Evolutionary conservation across 2,113 vertebrate genomes (phyloP), one percentile per base, ranked within the genome.

Genomic region (Cyprinodon tularosa): DNA sequence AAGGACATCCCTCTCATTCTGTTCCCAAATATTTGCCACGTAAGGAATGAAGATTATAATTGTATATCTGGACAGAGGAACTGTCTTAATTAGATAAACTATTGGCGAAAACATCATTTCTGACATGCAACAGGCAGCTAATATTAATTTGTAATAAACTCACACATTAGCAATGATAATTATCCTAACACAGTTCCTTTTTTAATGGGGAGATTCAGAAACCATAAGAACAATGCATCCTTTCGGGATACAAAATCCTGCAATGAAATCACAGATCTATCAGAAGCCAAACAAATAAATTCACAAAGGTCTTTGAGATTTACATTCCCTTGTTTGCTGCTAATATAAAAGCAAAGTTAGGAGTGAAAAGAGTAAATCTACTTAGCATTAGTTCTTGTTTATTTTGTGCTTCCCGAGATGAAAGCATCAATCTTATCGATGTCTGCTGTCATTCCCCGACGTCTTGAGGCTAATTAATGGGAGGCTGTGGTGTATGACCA

Each of bases 381-480:
- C 71, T 50, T 68, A 73, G 83, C 77, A 76, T 80, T 70, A 20
- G 38, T 40, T 40, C 69, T 68, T 70, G 68, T 60, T 20, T 77
- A 22, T 71, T 36, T 38, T 53, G n/a, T 53, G n/a, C 6, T 76
- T 62, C 17, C 67, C 12, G 0, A 61, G 6, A 9, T 84, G 14
- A 59, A 65, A 78, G 68, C 72, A 67, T 85, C 84, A 64, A 15
- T 73, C 29, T 12, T 14, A 69, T 47, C 67, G 84, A 86, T 84
- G 81, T 84, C 78, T 74, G 67, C 84, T 76, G 78, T 81, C 87
- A 66, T 53, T 82, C 77, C 83, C 84, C 4, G 22, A 84, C 78
- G 87, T 84, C 81, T 79, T 74, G 81, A 70, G 86, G 68, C 86
- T 84, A 90, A 90, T 91, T 89, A 91, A 83, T 74, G 74, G 44